Percentiles rank a stretch among this genome's conserved stretches.
These are phyloP conservation scores for Chirona hameri DNA, from an alignment of 2,888 invertebrate species.

Conservation along the genomic window DNA sequence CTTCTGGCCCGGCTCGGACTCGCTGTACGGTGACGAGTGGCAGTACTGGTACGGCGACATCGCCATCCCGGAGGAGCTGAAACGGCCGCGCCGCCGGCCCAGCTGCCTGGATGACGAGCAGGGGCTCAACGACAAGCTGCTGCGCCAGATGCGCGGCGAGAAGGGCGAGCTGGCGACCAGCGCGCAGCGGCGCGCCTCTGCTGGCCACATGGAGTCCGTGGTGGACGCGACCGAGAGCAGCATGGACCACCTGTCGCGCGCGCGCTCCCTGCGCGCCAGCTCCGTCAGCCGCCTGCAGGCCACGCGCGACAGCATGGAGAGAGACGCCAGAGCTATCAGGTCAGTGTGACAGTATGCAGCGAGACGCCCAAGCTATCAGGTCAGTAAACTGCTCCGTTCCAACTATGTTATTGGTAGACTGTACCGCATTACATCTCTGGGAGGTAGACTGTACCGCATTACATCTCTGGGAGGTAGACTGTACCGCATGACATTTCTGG, in stretches of 20 bases:
- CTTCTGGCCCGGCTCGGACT: slow-evolving; percentile 26
- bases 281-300: slow-evolving; percentile 8
- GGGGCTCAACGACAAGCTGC: background rate
- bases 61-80: slow-evolving; percentile 25
- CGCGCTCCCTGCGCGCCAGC: slow-evolving; percentile 4
- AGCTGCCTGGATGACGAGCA: slow-evolving; percentile 6
- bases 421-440: no score
- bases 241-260: background rate
- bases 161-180: background rate
- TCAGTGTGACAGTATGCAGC: background rate
- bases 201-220: background rate
- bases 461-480: no score
- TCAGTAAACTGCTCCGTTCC: background rate
- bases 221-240: background rate
- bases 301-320: background rate
- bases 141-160: background rate
- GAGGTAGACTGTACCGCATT: no score
- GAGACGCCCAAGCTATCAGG: background rate
- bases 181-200: background rate
- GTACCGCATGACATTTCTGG: no score
- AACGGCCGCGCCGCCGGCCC: slow-evolving; percentile 14
- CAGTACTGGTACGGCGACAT: slow-evolving; percentile 29
- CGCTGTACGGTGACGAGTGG: slow-evolving; percentile 27
- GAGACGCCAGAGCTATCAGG: background rate
- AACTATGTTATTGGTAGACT: no score